These are phyloP conservation scores for Eupeodes latifasciatus DNA, from an alignment of 2,888 invertebrate species.

Conservation along the genomic window DNA sequence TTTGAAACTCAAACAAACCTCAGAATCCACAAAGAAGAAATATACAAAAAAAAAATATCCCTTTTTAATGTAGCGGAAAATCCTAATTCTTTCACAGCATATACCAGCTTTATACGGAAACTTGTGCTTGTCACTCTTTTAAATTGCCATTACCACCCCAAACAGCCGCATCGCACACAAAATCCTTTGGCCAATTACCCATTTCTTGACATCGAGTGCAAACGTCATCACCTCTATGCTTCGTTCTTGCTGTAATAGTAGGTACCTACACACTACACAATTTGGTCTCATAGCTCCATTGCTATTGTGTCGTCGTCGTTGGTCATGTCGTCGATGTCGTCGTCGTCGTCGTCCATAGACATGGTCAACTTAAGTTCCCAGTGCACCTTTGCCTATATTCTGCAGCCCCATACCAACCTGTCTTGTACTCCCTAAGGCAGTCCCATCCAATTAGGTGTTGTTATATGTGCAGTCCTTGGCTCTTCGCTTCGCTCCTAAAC, in stretches of 20 bases:
- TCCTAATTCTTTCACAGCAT: conserved; percentile 54
- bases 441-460: conserved; percentile 73
- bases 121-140: conserved; percentile 42
- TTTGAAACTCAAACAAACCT: conserved; percentile 27
- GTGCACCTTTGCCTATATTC: conserved; percentile 42
- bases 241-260: conserved; percentile 13
- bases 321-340: conserved; percentile 10
- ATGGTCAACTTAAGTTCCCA: conserved; percentile 58
- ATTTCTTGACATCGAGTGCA: conserved; percentile 70
- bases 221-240: conserved; percentile 68
- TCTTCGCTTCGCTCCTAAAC: conserved; percentile 57
- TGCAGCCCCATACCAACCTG: conserved; percentile 17
- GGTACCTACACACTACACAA: not conserved
- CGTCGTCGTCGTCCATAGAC: conserved; percentile 26
- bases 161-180: conserved; percentile 49
- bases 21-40: conserved; percentile 37
- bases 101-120: not conserved
- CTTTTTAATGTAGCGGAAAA: conserved; percentile 61
- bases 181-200: conserved; percentile 74
- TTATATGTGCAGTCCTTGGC: conserved; percentile 61
- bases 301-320: not conserved
- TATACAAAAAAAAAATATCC: not conserved
- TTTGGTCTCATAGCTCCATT: conserved; percentile 36
- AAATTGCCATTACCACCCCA: conserved; percentile 45
- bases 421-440: conserved; percentile 45